Evolutionary conservation across 2,113 vertebrate genomes (phyloP), one percentile per base, ranked within the genome.

Genomic region (Gymnarchus niloticus): DNA sequence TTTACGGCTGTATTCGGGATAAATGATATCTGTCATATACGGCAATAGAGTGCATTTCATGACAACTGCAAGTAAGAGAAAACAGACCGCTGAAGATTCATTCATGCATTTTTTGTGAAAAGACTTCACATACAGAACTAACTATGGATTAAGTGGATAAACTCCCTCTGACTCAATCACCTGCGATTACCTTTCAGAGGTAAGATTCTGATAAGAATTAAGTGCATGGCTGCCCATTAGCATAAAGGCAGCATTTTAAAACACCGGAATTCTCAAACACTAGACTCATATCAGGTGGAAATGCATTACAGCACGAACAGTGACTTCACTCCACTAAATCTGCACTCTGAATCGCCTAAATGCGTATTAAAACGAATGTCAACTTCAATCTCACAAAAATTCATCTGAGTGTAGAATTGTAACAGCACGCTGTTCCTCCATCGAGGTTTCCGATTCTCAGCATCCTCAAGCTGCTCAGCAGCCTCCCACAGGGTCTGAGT

Each of bases 101-200:
- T 69, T 69, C 61, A 69, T 25, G 61, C 37, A 69, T 69, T 69
- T 69, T 69, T 12, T 9, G n/a, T n/a, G n/a, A n/a, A n/a, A n/a
- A n/a, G n/a, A n/a, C n/a, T n/a, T 14, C 5, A 65, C 9, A 69
- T 33, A 41, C 33, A 65, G 33, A 69, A 69, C 37, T 69, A 17
- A 69, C n/a, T 69, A 69, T 25, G 59, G 10, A 69, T 69, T 69
- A 69, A 73, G 3, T 48, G 44, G 76, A 44, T n/a, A 78, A 78
- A 23, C 46, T 46, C 76, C 23, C 41, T 78, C 44, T 23, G 21
- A 78, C 76, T 78, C 41, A 78, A 78, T 46, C 46, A 41, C 76
- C 23, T 78, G 37, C 73, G 21, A 44, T 78, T 78, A 78, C 44
- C 41, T 78, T 78, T 78, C 76, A 78, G 76, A 78, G 46, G 33